These are phyloP conservation scores for Okamejei kenojei DNA, from an alignment of 2,797 vertebrate genomes.

Conservation along the genomic window DNA sequence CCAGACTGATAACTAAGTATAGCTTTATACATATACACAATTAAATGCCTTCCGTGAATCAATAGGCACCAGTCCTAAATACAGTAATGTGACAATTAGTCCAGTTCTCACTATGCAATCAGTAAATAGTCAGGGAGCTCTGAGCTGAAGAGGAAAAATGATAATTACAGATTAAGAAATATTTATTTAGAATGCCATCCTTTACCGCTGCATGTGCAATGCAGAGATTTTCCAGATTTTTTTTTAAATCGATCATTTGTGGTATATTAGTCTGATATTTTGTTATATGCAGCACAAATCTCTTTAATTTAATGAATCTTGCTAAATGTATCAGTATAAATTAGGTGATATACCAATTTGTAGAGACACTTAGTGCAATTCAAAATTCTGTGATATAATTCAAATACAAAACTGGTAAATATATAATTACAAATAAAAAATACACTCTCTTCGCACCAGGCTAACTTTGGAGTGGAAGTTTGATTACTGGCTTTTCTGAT, in stretches of 20 bases:
- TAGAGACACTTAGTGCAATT: conserved; percentile 37
- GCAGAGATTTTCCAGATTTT: not conserved
- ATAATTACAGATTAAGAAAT: not conserved
- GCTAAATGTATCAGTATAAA: conserved; percentile 26
- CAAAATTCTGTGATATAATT: conserved; percentile 30
- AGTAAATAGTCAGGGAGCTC: not conserved
- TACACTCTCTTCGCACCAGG: not conserved
- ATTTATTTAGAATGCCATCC: not conserved
- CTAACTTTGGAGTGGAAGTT: conserved; percentile 28
- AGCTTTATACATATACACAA: conserved; percentile 28
- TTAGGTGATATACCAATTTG: conserved; percentile 24
- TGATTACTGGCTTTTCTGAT: not conserved
- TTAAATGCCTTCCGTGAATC: conserved; percentile 14
- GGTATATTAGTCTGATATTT: not conserved
- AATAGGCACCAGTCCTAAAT: conserved; percentile 23
- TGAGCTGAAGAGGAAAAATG: not conserved
- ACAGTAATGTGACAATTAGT: conserved; percentile 23
- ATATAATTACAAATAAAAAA: conserved; percentile 17
- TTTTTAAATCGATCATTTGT: conserved; percentile 20
- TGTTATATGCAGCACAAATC: conserved; percentile 17
- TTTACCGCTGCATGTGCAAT: not conserved
- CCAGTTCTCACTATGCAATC: not conserved
- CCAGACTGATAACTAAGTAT: conserved; percentile 18
- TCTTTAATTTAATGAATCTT: conserved; percentile 20
- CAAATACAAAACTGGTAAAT: conserved; percentile 28